phyloP scores from a whole-genome alignment of 2,888 invertebrate genomes.

The Scaptomyza tumidula region DNA sequence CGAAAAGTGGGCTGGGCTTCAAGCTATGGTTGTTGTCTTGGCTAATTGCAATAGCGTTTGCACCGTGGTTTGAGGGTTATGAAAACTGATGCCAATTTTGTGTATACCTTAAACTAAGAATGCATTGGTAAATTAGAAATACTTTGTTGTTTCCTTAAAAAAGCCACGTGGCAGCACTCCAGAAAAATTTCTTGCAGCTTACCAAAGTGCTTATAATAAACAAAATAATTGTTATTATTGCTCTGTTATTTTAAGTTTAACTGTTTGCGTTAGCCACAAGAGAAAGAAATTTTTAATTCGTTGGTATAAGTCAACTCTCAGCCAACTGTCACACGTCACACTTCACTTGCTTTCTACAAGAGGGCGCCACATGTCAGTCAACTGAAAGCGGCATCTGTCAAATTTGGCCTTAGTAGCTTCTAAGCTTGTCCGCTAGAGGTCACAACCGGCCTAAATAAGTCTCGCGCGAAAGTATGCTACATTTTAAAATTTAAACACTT shows the following conservation, averaged over 20 bases:
- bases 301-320: not conserved
- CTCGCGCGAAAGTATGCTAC: too few relatives aligned
- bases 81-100: not conserved
- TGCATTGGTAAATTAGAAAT: not conserved
- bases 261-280: too few relatives aligned
- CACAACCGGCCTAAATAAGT: conserved; percentile 1
- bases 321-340: conserved; percentile 2
- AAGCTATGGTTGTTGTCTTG: conserved; percentile 69
- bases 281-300: not conserved
- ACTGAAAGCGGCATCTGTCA: conserved; percentile 65
- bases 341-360: conserved; percentile 38
- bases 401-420: conserved; percentile 18
- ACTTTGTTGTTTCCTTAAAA: too few relatives aligned
- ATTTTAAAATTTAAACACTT: too few relatives aligned
- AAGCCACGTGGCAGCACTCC: not conserved
- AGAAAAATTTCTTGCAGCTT: too few relatives aligned
- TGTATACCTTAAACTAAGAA: not conserved
- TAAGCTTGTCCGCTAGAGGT: conserved; percentile 31
- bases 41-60: conserved; percentile 57
- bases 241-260: too few relatives aligned
- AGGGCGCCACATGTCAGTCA: conserved; percentile 54
- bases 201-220: too few relatives aligned
- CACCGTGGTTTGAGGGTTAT: conserved; percentile 40
- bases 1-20: conserved; percentile 73
- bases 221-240: too few relatives aligned